Conservation (phyloP, 2,113 vertebrate species). For the Erpornis zantholeuca region DNA sequence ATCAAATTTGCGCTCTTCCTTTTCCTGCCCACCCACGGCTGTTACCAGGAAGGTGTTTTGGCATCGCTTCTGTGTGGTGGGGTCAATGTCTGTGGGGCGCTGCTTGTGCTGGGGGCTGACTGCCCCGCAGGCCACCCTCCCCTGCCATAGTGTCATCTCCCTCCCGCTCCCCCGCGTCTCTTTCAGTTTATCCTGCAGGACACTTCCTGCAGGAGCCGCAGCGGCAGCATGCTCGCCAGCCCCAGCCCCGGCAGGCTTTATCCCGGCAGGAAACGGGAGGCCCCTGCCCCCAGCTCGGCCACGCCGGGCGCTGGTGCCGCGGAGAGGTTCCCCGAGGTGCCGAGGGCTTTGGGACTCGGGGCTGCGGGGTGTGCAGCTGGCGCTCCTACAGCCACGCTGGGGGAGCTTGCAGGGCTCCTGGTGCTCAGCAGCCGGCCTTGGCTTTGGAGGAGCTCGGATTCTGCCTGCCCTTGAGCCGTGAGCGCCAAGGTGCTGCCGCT, state of each 20-base stretch:
- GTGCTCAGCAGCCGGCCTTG: neutral
- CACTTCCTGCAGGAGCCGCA: neutral
- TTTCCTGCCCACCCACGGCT: neutral
- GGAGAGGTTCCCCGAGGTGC: neutral
- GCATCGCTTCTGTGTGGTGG: fast-evolving
- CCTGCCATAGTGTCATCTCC: neutral
- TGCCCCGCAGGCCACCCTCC: fast-evolving
- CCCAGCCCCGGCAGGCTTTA: neutral
- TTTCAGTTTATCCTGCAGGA: neutral
- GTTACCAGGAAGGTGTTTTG: neutral
- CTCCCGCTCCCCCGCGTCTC: fast-evolving
- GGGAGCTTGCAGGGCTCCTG: fast-evolving
- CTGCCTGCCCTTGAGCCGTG: neutral
- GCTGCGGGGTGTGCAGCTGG: neutral
- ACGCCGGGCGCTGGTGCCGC: too few species aligned
- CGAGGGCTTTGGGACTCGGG: fast-evolving
- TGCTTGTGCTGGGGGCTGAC: neutral
- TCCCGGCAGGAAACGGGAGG: conserved; percentile 15
- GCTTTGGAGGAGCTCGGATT: neutral
- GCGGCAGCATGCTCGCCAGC: neutral
- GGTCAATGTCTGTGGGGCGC: neutral
- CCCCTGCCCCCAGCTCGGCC: neutral
- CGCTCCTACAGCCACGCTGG: neutral
- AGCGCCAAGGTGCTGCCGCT: fast-evolving
- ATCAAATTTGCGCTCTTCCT: fast-evolving